Evolutionary conservation across 2,113 vertebrate species (phyloP).

Genomic region (Corythornis cristatus): DNA sequence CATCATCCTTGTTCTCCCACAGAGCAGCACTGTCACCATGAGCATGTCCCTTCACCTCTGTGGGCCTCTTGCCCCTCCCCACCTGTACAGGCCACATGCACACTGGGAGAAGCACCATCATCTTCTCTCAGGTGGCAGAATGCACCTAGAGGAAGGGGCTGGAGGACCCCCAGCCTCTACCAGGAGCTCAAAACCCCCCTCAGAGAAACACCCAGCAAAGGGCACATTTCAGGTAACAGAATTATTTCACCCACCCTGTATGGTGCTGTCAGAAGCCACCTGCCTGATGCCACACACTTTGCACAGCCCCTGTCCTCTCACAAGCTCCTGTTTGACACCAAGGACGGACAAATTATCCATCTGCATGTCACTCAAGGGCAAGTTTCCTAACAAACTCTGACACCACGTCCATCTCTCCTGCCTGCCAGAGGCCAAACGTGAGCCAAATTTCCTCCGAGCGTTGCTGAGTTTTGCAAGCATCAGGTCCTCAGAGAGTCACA

Average conservation of each 20-base stretch:
- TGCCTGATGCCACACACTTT: fast-evolving
- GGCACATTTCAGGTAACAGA: fast-evolving
- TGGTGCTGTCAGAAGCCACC: background rate
- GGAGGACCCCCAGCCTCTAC: background rate
- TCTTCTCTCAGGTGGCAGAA: fast-evolving
- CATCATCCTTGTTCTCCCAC: background rate
- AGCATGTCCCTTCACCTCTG: background rate
- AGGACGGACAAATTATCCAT: background rate
- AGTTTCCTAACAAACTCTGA: background rate
- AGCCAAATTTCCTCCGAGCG: slow-evolving; percentile 1
- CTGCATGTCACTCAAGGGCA: background rate
- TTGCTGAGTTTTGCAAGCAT: slow-evolving; percentile 31
- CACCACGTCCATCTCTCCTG: background rate
- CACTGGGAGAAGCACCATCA: fast-evolving
- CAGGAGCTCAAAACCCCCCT: background rate
- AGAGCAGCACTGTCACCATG: fast-evolving
- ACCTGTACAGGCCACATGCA: fast-evolving
- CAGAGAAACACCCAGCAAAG: background rate
- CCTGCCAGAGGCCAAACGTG: background rate
- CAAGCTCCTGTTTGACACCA: fast-evolving
- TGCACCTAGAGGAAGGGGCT: background rate
- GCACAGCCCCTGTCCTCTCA: background rate
- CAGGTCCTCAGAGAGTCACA: background rate
- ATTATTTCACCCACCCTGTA: fast-evolving
- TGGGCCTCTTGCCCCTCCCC: background rate